These are phyloP conservation scores for Megaceryle torquata DNA, from an alignment of 2,113 vertebrate genomes.

Conservation along the genomic window DNA sequence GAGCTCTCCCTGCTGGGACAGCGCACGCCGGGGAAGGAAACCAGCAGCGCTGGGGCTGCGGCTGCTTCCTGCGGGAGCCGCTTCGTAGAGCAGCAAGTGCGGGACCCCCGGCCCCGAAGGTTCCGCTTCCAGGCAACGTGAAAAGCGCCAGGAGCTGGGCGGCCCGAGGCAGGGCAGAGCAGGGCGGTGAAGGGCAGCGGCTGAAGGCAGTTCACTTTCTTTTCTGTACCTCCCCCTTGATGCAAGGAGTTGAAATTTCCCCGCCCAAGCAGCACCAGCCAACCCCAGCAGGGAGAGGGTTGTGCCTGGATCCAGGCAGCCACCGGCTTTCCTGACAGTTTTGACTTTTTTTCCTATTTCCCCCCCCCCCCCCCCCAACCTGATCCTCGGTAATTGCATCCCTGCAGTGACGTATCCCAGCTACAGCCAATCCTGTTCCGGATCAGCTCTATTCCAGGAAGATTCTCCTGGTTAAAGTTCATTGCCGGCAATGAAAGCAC, in stretches of 20 bases:
- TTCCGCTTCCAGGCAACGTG: not conserved
- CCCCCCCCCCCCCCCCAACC: too few species aligned
- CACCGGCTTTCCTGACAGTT: not conserved
- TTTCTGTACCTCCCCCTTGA: constrained; percentile 25
- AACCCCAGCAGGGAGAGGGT: not conserved
- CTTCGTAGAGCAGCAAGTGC: accelerated
- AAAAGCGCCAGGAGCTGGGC: not conserved
- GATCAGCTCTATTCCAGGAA: not conserved
- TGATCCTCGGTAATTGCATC: not conserved
- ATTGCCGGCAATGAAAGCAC: not conserved
- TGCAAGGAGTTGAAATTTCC: constrained; percentile 21
- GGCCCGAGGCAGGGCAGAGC: not conserved
- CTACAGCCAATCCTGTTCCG: not conserved
- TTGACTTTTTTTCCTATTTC: not conserved
- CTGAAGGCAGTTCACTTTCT: not conserved
- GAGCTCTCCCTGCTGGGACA: not conserved
- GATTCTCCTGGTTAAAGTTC: not conserved
- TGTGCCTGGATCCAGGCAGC: accelerated
- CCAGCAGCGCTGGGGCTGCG: too few species aligned
- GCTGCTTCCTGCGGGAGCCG: not conserved
- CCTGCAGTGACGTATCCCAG: not conserved
- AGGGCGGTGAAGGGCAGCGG: not conserved
- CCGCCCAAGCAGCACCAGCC: constrained; percentile 1
- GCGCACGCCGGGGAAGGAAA: too few species aligned
- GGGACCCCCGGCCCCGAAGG: accelerated